Conservation (phyloP, 2,888 invertebrate species). For the Tetragonula carbonaria region DNA sequence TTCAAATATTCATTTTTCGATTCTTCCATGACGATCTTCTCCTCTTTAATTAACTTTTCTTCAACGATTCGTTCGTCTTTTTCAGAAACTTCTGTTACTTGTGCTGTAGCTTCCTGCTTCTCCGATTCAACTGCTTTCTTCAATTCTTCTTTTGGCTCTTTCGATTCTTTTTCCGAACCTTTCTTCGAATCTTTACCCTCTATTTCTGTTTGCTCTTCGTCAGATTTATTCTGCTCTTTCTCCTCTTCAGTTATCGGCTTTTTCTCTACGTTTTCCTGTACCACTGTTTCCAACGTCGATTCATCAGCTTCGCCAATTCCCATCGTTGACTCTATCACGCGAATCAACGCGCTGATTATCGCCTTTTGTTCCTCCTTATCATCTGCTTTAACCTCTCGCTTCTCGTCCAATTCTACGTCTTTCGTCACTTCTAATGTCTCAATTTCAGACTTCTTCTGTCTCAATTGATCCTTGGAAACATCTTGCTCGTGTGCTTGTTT, state of each 20-base stretch:
- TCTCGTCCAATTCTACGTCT: not conserved
- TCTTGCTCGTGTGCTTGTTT: constrained; percentile 29
- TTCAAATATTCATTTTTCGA: constrained; percentile 3
- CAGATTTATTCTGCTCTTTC: not conserved
- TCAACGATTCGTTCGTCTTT: not conserved
- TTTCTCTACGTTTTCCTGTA: not conserved
- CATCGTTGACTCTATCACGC: constrained; percentile 31
- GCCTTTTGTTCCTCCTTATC: constrained; percentile 65
- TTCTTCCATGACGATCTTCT: not conserved
- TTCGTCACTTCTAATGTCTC: not conserved
- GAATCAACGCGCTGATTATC: constrained; percentile 15
- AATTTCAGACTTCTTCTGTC: not conserved
- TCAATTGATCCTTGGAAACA: not conserved
- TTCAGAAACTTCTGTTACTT: not conserved
- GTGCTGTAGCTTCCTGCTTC: constrained; percentile 17
- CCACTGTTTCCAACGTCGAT: not conserved
- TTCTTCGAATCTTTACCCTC: constrained; percentile 14
- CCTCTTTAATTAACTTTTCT: not conserved
- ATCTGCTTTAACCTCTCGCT: constrained; percentile 32
- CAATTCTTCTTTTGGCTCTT: constrained; percentile 14
- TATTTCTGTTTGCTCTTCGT: not conserved
- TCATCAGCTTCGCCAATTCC: not conserved
- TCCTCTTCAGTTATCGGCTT: not conserved
- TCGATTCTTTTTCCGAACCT: constrained; percentile 5
- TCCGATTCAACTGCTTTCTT: constrained; percentile 31